phyloP scores from a whole-genome alignment of 1,140 invertebrate genomes.

The Magallana angulata region DNA sequence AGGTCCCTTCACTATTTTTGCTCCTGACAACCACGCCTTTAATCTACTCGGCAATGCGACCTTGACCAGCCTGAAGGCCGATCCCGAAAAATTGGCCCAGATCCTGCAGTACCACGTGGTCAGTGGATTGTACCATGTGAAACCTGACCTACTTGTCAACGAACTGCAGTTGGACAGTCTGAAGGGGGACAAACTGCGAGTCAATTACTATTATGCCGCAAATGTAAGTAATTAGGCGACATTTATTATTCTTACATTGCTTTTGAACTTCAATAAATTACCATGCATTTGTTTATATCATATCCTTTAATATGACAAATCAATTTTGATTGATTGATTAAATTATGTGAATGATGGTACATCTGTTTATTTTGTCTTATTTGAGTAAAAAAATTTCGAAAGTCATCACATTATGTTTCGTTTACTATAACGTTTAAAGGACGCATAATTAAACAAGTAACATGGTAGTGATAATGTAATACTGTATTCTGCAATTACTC shows the following conservation, averaged over 20 bases:
- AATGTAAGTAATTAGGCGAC: conserved; percentile 42
- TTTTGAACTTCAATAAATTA: no score
- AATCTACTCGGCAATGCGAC: conserved; percentile 83
- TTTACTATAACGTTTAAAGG: no score
- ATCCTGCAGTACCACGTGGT: conserved; percentile 89
- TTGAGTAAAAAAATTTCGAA: no score
- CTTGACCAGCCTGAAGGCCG: conserved; percentile 82
- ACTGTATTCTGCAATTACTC: no score
- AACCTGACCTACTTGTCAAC: conserved; percentile 49
- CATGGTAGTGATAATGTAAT: no score
- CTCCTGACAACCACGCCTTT: conserved; percentile 90
- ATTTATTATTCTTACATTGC: not conserved
- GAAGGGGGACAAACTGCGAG: conserved; percentile 55
- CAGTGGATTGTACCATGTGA: conserved; percentile 48
- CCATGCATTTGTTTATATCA: not conserved
- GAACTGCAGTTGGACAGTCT: conserved; percentile 58
- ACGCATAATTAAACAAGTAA: no score
- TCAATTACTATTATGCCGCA: conserved; percentile 56
- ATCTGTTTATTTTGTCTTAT: no score
- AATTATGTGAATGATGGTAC: no score
- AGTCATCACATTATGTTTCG: no score
- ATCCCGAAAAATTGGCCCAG: conserved; percentile 84
- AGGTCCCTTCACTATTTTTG: conserved; percentile 89
- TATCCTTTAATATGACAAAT: not conserved
- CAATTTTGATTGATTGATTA: no score